Conservation (phyloP, 2,797 vertebrate genomes). For the Tapera naevia region DNA sequence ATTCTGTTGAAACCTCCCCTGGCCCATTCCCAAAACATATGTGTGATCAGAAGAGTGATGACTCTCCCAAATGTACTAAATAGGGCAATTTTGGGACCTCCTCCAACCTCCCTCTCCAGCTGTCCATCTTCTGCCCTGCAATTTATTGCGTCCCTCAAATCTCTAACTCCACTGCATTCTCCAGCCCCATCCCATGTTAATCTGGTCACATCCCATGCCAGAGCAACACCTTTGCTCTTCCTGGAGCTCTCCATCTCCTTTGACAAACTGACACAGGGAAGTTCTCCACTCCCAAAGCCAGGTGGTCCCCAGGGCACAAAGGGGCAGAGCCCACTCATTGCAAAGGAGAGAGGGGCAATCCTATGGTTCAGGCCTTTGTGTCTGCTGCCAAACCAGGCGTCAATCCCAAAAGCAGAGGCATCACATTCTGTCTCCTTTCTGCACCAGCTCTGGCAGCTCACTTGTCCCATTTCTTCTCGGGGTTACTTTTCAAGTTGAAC, state of each 20-base stretch:
- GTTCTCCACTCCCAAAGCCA: background rate
- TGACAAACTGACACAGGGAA: background rate
- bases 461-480: background rate
- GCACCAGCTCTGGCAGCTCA: background rate
- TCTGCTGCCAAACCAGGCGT: background rate
- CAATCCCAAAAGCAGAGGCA: background rate
- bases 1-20: slow-evolving; percentile 28
- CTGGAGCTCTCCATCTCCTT: background rate
- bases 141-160: background rate
- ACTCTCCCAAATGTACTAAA: slow-evolving; percentile 41
- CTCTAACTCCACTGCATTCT: background rate
- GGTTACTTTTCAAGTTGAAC: background rate
- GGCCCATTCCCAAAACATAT: slow-evolving; percentile 42
- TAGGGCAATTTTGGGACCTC: slow-evolving; percentile 36
- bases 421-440: background rate
- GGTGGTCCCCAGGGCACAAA: background rate
- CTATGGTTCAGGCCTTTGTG: background rate
- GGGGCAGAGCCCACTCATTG: background rate
- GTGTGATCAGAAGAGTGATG: background rate
- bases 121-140: slow-evolving; percentile 35
- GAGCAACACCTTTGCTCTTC: background rate
- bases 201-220: background rate
- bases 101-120: slow-evolving; percentile 55
- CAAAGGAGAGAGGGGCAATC: background rate
- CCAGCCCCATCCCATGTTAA: background rate